A percentile compares a stretch with the other conserved stretches of the same genome.
Evolutionary conservation across 2,113 vertebrate genomes (phyloP).

Genomic region (Baryphthengus martii): DNA sequence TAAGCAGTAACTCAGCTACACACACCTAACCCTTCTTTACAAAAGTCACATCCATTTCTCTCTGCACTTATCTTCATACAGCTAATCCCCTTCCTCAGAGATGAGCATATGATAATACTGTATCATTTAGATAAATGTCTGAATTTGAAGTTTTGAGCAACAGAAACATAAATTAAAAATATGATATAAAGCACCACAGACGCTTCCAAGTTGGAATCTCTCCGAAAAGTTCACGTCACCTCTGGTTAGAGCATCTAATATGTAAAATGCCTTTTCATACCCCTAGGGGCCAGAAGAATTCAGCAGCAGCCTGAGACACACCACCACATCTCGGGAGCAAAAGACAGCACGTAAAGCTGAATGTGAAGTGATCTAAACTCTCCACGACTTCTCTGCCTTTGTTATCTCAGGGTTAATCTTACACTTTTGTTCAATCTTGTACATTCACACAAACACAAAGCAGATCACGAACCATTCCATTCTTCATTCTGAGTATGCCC

Average conservation of each 20-base stretch:
- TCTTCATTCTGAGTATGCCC: rapidly evolving
- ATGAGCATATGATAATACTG: neutral
- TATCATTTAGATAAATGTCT: neutral
- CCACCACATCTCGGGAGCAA: neutral
- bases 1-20: neutral
- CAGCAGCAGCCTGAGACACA: neutral
- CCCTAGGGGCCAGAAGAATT: neutral
- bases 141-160: neutral
- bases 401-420: neutral
- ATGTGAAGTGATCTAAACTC: constrained; percentile 6
- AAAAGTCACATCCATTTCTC: neutral
- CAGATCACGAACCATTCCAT: neutral
- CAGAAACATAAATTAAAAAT: neutral
- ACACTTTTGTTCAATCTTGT: neutral
- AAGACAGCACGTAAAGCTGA: neutral
- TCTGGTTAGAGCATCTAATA: constrained; percentile 27
- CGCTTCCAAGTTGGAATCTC: neutral
- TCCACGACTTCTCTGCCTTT: neutral
- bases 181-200: neutral
- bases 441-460: neutral
- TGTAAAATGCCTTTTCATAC: neutral
- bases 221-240: constrained; percentile 9
- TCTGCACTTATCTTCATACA: neutral
- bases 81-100: neutral
- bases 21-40: neutral